Base-by-base conservation (phyloP, 92 coral and sea anemone genomes). In the Hydrozoanthus gracilis region DNA sequence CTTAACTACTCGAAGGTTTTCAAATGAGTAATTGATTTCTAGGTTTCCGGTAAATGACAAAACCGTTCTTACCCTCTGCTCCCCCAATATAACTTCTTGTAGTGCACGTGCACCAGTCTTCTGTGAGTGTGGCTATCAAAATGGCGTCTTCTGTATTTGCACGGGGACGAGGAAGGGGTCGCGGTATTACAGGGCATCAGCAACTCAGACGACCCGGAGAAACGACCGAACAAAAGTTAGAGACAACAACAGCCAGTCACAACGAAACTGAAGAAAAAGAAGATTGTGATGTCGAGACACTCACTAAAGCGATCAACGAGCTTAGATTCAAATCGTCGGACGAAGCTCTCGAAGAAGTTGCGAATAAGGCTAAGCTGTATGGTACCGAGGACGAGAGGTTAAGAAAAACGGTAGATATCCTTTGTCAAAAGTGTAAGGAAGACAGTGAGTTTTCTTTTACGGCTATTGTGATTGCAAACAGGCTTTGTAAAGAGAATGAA, bases 101-200 rank as follows among this genome's bases (percentile, higher is more conserved):
- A 10, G 9, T 75, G 71, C 87, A 75, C 87, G 77, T 58, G 86
- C 35, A 12, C 4, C 3, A 39, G 73, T 5, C 45, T 39, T 77
- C 39, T 35, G 60, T 15, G 51, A 55, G 20, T 4, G 79, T 44
- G 3, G 3, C 11, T 49, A 50, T 52, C 87, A 91, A 94, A 82
- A 95, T 95, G 98, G 98, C 98, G 91, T 64, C 92, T 54, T 78
- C 67, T 78, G 78, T 90, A 5, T 78, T 88, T 76, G 98, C 98
- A 58, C 95, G 98, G 35, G 98, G 95, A 55, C 86, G 95, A 6
- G 98, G 98, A 4, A 80, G 98, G 78, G 98, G 96, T 49, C 88
- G 98, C 73, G 93, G 86, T 10, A 60, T 73, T 52, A 69, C 92
- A 48, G 9, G 87, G 12, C 67, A 86, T 44, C 86, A 66, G 14